Percentiles rank a stretch among this genome's conserved stretches.
These are phyloP conservation scores for Pogonocherus hispidulus DNA, from an alignment of 2,888 invertebrate species.

Conservation along the genomic window DNA sequence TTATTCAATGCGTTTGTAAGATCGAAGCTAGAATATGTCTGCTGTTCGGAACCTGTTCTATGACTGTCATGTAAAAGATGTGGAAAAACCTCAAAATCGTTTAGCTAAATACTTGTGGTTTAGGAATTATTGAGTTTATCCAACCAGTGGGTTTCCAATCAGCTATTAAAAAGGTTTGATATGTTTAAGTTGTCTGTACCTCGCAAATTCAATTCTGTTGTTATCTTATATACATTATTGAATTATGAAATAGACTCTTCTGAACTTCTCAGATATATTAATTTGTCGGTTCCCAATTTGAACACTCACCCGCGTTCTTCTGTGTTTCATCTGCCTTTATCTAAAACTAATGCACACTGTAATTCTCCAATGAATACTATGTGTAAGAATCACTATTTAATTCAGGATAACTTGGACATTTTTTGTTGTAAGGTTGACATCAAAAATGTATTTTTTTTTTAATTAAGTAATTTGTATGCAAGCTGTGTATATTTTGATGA, in stretches of 20 bases:
- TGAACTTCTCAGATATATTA: background rate
- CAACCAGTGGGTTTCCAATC: background rate
- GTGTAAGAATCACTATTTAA: no score
- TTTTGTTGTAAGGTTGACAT: no score
- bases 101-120: slow-evolving; percentile 26
- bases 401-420: no score
- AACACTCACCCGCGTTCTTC: background rate
- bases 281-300: background rate
- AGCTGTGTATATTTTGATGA: no score
- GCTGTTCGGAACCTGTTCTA: slow-evolving; percentile 8
- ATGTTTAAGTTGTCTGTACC: no score
- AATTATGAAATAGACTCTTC: background rate
- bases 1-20: no score
- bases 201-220: background rate
- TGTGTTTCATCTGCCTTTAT: background rate
- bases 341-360: slow-evolving; percentile 5
- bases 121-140: slow-evolving; percentile 14
- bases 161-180: no score
- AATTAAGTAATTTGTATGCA: no score
- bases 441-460: no score
- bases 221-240: background rate
- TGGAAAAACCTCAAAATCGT: slow-evolving; percentile 14
- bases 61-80: background rate
- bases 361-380: background rate
- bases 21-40: no score